phyloP scores from a whole-genome alignment of 2,113 vertebrate genomes.

The Aegypius monachus region DNA sequence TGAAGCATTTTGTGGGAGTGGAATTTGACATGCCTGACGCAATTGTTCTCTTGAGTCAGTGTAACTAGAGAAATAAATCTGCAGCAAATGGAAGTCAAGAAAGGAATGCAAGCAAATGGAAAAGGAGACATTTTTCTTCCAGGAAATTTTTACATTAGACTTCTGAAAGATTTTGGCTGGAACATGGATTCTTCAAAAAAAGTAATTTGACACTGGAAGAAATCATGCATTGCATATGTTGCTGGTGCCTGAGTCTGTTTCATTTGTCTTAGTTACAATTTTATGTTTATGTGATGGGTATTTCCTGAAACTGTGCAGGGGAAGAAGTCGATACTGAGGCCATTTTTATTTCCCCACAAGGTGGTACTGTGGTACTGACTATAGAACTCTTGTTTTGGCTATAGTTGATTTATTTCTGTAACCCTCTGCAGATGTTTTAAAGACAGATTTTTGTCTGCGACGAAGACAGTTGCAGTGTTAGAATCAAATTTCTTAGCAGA shows the following conservation, averaged over 20 bases:
- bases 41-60: constrained; percentile 18
- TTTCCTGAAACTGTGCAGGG: neutral
- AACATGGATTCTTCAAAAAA: constrained; percentile 29
- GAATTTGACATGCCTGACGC: constrained; percentile 17
- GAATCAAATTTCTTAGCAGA: constrained; percentile 19
- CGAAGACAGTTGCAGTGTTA: constrained; percentile 32
- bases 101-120: constrained; percentile 14
- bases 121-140: constrained; percentile 32
- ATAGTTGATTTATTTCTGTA: constrained; percentile 42
- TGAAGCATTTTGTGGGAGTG: neutral
- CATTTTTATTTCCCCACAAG: constrained; percentile 66
- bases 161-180: constrained; percentile 49
- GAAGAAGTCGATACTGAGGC: neutral
- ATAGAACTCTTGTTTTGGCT: neutral
- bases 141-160: neutral
- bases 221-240: neutral
- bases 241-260: neutral
- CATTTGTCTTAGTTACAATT: constrained; percentile 1
- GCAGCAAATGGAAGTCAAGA: constrained; percentile 5
- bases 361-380: constrained; percentile 77
- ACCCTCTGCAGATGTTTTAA: constrained; percentile 44
- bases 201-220: neutral
- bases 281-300: neutral
- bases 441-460: constrained; percentile 53
- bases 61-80: constrained; percentile 8